Percentiles rank a stretch among this genome's conserved stretches.
phyloP scores from a whole-genome alignment of 2,888 invertebrate genomes.

The Melanostoma scalare region DNA sequence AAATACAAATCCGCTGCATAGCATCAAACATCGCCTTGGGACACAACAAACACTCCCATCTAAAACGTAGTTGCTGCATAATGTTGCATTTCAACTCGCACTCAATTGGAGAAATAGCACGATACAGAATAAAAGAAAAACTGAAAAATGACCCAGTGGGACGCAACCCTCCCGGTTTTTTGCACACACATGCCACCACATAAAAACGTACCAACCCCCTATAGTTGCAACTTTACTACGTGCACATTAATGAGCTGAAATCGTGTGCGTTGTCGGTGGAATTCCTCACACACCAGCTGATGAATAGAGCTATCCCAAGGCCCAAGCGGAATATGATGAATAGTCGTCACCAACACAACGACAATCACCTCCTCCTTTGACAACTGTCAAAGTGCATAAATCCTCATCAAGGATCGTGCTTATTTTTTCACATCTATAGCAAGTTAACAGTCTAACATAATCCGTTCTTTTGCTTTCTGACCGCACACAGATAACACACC shows the following conservation, averaged over 20 bases:
- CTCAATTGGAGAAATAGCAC: not conserved
- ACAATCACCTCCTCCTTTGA: not conserved
- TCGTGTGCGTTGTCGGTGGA: constrained; percentile 46
- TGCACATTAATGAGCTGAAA: constrained; percentile 67
- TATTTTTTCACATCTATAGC: constrained; percentile 37
- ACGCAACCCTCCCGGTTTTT: constrained; percentile 10
- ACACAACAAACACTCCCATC: constrained; percentile 5
- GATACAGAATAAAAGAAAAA: constrained; percentile 39
- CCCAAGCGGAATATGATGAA: constrained; percentile 48
- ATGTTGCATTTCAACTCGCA: constrained; percentile 9
- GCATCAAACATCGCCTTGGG: constrained; percentile 69
- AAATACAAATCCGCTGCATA: constrained; percentile 52
- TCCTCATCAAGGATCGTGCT: constrained; percentile 36
- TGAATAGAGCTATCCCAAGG: constrained; percentile 41
- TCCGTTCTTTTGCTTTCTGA: constrained; percentile 52
- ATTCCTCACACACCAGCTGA: constrained; percentile 35
- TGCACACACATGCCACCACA: constrained; percentile 15
- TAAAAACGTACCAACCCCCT: constrained; percentile 1
- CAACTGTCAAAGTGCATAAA: constrained; percentile 34
- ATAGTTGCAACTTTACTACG: constrained; percentile 46
- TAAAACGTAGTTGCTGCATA: constrained; percentile 10
- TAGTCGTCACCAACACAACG: constrained; percentile 29
- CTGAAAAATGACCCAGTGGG: constrained; percentile 62
- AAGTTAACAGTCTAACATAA: constrained; percentile 52
- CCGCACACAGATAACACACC: constrained; percentile 27